Evolutionary conservation across 2,888 invertebrate species (phyloP).

Genomic region (Ectemnius lituratus): DNA sequence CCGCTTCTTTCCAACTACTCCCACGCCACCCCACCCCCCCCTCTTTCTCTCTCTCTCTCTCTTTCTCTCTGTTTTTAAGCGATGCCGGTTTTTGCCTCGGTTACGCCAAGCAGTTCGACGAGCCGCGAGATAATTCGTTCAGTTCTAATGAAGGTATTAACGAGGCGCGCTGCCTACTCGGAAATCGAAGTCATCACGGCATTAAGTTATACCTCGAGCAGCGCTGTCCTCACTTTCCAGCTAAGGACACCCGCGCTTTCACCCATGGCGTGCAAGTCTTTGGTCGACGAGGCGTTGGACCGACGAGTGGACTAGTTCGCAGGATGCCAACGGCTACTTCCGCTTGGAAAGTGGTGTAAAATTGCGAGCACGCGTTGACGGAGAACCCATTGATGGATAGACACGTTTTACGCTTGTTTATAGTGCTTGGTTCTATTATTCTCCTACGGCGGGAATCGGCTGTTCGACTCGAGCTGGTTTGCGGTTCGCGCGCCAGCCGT

Average conservation of each 20-base stretch:
- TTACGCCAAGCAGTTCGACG: neutral
- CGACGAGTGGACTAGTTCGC: conserved; percentile 13
- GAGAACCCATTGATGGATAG: conserved; percentile 61
- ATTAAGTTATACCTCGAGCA: no score
- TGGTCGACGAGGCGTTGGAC: neutral
- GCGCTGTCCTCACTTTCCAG: no score
- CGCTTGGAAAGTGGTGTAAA: conserved; percentile 32
- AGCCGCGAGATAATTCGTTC: conserved; percentile 17
- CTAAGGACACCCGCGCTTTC: no score
- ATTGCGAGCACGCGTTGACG: conserved; percentile 18
- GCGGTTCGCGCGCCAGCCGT: conserved; percentile 52
- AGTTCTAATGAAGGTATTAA: conserved; percentile 55
- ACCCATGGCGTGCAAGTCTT: no score
- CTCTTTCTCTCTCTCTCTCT: neutral
- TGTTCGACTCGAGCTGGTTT: conserved; percentile 46
- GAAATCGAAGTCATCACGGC: neutral
- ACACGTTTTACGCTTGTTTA: conserved; percentile 65
- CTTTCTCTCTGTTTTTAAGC: no score
- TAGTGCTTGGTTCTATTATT: conserved; percentile 65
- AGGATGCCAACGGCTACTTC: conserved; percentile 13
- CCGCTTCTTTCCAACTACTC: conserved; percentile 42
- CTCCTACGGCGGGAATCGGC: conserved; percentile 52
- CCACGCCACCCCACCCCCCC: no score
- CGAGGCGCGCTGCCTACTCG: conserved; percentile 9
- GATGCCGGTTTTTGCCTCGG: no score